Percentiles rank a stretch among this genome's conserved stretches.
Conservation (phyloP, 2,888 invertebrate species). For the Protula sp. region DNA sequence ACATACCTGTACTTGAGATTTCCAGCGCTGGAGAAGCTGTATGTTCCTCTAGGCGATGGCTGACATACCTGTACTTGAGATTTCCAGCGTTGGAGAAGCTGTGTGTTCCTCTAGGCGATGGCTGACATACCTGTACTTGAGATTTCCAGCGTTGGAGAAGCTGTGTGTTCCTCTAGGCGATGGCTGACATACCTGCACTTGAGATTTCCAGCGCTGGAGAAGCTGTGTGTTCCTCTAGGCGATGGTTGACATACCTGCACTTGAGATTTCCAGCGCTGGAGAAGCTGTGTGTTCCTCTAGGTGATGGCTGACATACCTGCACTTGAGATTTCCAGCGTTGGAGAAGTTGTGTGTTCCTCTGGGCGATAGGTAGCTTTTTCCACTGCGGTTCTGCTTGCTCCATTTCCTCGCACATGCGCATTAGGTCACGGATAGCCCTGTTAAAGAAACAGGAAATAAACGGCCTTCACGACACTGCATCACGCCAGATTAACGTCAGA, state of each 20-base stretch:
- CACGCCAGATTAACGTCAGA: no score
- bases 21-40: slow-evolving; percentile 79
- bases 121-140: slow-evolving; percentile 61
- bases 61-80: slow-evolving; percentile 63
- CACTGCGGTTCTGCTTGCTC: slow-evolving; percentile 59
- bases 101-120: slow-evolving; percentile 67
- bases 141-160: slow-evolving; percentile 81
- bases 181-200: slow-evolving; percentile 58
- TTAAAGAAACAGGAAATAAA: no score
- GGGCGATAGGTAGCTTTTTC: slow-evolving; percentile 36
- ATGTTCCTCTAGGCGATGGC: slow-evolving; percentile 67
- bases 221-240: slow-evolving; percentile 70
- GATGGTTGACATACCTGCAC: no score
- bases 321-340: slow-evolving; percentile 80
- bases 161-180: slow-evolving; percentile 68
- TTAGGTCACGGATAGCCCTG: slow-evolving; percentile 77
- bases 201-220: slow-evolving; percentile 80
- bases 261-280: slow-evolving; percentile 83
- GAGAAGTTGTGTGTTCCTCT: slow-evolving; percentile 73
- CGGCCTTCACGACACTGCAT: no score
- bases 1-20: slow-evolving; percentile 64
- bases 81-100: slow-evolving; percentile 79
- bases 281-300: slow-evolving; percentile 70
- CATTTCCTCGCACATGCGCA: slow-evolving; percentile 55
- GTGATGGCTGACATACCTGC: no score